Base-by-base conservation (phyloP, 1,140 invertebrate species). In the Drosophila fuyamai region DNA sequence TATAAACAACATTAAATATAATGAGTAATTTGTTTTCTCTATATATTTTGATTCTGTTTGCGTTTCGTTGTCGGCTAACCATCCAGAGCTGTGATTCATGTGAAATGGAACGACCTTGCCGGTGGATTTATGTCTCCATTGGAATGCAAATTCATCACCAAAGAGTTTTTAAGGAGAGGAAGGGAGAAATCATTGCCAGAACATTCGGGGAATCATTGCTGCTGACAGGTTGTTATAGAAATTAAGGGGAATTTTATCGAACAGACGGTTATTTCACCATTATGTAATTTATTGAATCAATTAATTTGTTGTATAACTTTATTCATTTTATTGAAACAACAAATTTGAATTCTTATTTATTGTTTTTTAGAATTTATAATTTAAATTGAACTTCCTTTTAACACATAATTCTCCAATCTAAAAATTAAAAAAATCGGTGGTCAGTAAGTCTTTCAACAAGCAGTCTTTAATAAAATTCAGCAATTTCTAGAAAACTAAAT, bases 1-100 rank as follows among this genome's bases (percentile, higher is more conserved):
- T 53, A 76, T 51, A 50, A 58, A 54, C 47, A 59, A 55, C 73
- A 76, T 76, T 76, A 67, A 59, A 76, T 59, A 44, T 67, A 76
- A 76, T 76, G 73, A 76, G 55, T 76, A 76, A 76, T 76, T 76
- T 59, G 44, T 43, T 72, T 70, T 70, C 51, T 16, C 66, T 46
- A 50, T 32, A 51, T 29, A 71, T 38, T 50, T 70, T 27, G 12
- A 71, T 57, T 43, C 29, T 29, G 16, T 23, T 4, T 60, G 32
- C 23, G 10, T 47, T 13, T 10, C 14, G 13, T 12, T 10, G 48
- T 35, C 29, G 27, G 18, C 62, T 16, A 62, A 35, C 16, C 8
- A 4, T 5, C 16, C 14, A 18, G 32, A 18, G 29, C 18, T 71
- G 65, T 71, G 65, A 71, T 48, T 76, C 61, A 76, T 54, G 51